Conservation (phyloP, 2,888 invertebrate genomes). For the Junonia oenone region DNA sequence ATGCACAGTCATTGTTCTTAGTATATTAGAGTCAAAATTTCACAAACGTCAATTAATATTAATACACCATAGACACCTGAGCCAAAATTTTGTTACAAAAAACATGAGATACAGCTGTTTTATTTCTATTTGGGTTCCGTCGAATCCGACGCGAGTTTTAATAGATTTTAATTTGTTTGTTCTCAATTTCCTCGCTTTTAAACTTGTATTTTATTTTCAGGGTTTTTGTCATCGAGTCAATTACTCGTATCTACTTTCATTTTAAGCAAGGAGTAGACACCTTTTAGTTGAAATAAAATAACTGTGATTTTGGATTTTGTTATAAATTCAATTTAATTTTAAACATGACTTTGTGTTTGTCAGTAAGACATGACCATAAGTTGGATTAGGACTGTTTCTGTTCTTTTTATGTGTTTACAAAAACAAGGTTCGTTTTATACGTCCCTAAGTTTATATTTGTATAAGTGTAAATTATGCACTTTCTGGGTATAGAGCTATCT, state of each 20-base stretch:
- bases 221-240: neutral
- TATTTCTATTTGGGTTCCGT: conserved; percentile 37
- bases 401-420: too few species aligned
- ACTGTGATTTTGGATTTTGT: neutral
- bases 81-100: conserved; percentile 34
- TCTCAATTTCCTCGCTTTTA: neutral
- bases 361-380: too few species aligned
- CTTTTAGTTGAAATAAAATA: neutral
- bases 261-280: neutral
- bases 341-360: too few species aligned
- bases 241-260: neutral
- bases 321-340: too few species aligned
- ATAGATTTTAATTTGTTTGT: conserved; percentile 1
- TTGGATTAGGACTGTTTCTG: too few species aligned
- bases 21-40: conserved; percentile 38
- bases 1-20: conserved; percentile 40
- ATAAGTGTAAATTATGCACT: too few species aligned
- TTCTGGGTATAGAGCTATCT: too few species aligned
- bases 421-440: too few species aligned
- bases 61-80: conserved; percentile 35
- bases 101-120: conserved; percentile 33
- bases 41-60: conserved; percentile 43
- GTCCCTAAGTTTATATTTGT: too few species aligned
- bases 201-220: neutral
- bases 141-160: neutral